Conservation (phyloP, 2,797 vertebrate genomes). For the Sebastes nivosus region DNA sequence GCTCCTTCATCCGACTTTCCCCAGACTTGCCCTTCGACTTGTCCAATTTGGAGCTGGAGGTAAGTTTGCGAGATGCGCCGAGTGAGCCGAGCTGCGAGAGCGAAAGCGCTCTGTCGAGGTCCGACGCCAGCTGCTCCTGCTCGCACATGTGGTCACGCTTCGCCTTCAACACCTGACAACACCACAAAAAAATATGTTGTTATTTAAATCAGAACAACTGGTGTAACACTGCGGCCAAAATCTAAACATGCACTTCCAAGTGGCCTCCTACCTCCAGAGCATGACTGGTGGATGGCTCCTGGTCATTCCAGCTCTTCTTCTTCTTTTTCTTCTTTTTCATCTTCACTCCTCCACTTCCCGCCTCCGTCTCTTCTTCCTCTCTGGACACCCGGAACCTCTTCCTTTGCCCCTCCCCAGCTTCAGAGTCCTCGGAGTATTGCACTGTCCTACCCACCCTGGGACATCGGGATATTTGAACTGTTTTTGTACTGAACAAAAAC, state of each 20-base stretch:
- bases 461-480: neutral
- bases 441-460: constrained; percentile 86
- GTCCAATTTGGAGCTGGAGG: constrained; percentile 63
- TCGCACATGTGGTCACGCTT: constrained; percentile 89
- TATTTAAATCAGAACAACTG: neutral
- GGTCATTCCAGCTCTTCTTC: constrained; percentile 89
- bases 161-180: constrained; percentile 80
- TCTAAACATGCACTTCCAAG: neutral
- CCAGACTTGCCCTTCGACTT: constrained; percentile 80
- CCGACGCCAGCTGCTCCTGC: constrained; percentile 94
- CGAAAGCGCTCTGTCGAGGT: constrained; percentile 93
- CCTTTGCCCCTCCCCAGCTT: constrained; percentile 88
- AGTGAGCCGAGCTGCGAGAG: constrained; percentile 91
- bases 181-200: neutral
- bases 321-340: constrained; percentile 85
- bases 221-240: too few relatives aligned
- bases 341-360: constrained; percentile 62
- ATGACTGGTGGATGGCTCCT: constrained; percentile 84
- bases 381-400: constrained; percentile 87
- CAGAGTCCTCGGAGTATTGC: constrained; percentile 92
- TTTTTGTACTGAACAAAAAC: neutral
- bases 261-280: constrained; percentile 85
- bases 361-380: constrained; percentile 86
- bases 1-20: constrained; percentile 83
- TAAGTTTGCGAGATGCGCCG: constrained; percentile 68